Evolutionary conservation across 1,140 invertebrate genomes (phyloP).

Genomic region (Zaprionus vittiger): DNA sequence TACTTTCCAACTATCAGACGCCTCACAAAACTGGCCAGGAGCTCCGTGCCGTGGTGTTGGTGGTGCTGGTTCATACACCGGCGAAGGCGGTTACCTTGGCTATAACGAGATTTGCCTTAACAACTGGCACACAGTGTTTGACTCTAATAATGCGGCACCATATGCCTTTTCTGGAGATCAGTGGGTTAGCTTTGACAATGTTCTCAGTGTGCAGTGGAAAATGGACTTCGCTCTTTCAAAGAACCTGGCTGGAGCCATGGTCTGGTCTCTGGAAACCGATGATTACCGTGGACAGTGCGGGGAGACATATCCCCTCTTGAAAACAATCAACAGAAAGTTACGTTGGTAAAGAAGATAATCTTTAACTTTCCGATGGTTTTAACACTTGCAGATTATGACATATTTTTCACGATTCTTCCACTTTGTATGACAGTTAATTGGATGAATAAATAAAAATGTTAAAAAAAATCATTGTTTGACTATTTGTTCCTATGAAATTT

Average conservation of each 20-base stretch:
- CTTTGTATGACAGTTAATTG: no score
- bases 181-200: conserved; percentile 84
- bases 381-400: not conserved
- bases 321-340: conserved; percentile 78
- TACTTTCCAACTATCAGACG: conserved; percentile 86
- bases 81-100: conserved; percentile 88
- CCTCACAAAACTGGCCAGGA: conserved; percentile 85
- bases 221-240: conserved; percentile 77
- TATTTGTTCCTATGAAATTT: no score
- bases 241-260: conserved; percentile 90
- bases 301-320: conserved; percentile 85
- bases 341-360: conserved; percentile 49
- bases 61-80: conserved; percentile 88
- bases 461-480: no score
- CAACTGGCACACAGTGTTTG: conserved; percentile 62
- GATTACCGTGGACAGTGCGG: conserved; percentile 89
- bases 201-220: conserved; percentile 80
- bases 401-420: no score
- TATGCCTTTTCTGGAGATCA: conserved; percentile 83
- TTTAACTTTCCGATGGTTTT: not conserved
- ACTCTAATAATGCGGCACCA: conserved; percentile 51
- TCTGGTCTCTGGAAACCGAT: conserved; percentile 92
- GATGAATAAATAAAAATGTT: no score
- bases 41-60: conserved; percentile 86
- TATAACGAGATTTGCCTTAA: conserved; percentile 89